phyloP scores from a whole-genome alignment of 64 coral and sea anemone genomes.

The Pocillopora damicornis region DNA sequence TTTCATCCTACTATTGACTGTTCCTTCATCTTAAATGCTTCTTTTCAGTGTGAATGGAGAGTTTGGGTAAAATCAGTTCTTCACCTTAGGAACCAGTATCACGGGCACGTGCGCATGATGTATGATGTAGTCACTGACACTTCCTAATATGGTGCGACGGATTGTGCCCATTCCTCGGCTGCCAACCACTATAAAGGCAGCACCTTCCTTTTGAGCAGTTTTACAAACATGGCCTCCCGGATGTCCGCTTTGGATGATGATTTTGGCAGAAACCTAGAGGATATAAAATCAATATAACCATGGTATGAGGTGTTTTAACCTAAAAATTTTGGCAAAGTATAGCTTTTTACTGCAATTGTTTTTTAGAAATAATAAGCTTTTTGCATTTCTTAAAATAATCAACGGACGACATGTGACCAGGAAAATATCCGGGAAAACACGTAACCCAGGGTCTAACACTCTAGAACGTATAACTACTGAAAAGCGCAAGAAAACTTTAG shows the following conservation, averaged over 20 bases:
- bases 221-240: conserved; percentile 29
- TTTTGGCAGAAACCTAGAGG: conserved; percentile 18
- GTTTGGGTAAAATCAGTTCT: neutral
- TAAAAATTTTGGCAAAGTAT: too few species aligned
- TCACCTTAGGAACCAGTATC: conserved; percentile 33
- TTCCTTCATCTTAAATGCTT: neutral
- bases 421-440: too few species aligned
- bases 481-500: too few species aligned
- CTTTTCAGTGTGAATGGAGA: neutral
- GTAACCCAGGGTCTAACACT: too few species aligned
- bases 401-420: too few species aligned
- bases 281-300: neutral
- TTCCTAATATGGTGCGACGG: conserved; percentile 63
- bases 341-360: too few species aligned
- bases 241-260: conserved; percentile 9
- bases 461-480: too few species aligned
- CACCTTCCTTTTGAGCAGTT: conserved; percentile 11
- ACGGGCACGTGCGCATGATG: conserved; percentile 49
- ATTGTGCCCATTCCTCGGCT: conserved; percentile 40
- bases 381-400: too few species aligned
- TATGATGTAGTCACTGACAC: conserved; percentile 62
- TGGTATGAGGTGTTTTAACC: too few species aligned
- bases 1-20: too few species aligned
- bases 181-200: conserved; percentile 4
- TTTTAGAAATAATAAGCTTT: too few species aligned